Conservation (phyloP, 2,888 invertebrate species). For the Cantharis nigra region DNA sequence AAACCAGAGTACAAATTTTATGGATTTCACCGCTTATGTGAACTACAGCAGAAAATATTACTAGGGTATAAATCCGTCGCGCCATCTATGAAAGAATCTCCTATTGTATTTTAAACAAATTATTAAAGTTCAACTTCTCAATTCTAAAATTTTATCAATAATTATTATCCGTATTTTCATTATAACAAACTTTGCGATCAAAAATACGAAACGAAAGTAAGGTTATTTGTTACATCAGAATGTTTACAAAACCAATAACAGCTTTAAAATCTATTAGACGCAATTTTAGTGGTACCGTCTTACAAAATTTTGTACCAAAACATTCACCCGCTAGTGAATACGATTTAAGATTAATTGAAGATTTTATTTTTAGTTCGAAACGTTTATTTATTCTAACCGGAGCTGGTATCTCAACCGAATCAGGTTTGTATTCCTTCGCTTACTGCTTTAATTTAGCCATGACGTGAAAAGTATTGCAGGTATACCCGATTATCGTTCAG, state of each 20-base stretch:
- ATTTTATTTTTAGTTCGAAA: slow-evolving; percentile 62
- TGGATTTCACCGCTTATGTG: not conserved
- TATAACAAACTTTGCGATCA: no score
- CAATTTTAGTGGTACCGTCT: not conserved
- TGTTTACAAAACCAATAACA: not conserved
- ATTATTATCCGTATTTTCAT: no score
- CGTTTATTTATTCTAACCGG: slow-evolving; percentile 81
- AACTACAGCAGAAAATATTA: not conserved
- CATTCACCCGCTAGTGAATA: slow-evolving; percentile 66
- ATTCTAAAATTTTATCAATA: no score
- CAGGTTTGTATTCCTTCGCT: slow-evolving; percentile 60
- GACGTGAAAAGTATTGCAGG: slow-evolving; percentile 60
- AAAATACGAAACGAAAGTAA: not conserved
- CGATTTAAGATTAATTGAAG: slow-evolving; percentile 63
- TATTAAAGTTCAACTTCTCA: no score
- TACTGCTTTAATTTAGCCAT: not conserved
- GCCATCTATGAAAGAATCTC: not conserved
- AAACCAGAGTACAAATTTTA: not conserved
- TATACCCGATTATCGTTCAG: slow-evolving; percentile 93
- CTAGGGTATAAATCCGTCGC: not conserved
- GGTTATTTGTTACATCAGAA: not conserved
- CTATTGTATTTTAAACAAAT: no score
- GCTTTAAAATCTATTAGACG: not conserved
- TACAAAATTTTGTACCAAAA: slow-evolving; percentile 69
- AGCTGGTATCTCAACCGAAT: slow-evolving; percentile 96